Percentiles rank a stretch among this genome's conserved stretches.
Evolutionary conservation across 1,140 invertebrate species (phyloP).

Genomic region (Eurosta solidaginis): DNA sequence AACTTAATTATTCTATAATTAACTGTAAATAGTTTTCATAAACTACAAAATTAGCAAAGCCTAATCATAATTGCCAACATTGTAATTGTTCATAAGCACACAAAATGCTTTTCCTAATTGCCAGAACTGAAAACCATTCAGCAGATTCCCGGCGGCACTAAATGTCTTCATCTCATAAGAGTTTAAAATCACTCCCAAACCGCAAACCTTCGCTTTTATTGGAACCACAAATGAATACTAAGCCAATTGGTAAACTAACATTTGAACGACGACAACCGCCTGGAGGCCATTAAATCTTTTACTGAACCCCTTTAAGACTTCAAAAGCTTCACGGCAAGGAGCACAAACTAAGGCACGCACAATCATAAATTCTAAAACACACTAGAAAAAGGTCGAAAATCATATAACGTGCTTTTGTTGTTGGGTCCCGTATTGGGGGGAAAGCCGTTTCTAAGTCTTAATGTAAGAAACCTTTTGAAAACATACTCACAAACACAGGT

Average conservation of each 20-base stretch:
- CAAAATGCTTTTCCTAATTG: neutral
- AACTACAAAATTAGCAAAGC: neutral
- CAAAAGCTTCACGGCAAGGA: neutral
- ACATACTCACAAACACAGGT: neutral
- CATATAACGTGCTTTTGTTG: neutral
- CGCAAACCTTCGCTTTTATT: neutral
- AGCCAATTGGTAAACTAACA: neutral
- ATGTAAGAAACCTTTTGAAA: neutral
- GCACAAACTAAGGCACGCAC: neutral
- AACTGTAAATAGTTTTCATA: conserved; percentile 2
- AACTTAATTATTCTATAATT: conserved; percentile 6
- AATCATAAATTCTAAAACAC: neutral
- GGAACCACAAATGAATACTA: conserved; percentile 8
- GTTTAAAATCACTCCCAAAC: conserved; percentile 16
- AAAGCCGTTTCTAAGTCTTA: neutral
- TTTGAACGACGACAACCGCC: conserved; percentile 24
- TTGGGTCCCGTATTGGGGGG: neutral
- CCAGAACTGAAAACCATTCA: neutral
- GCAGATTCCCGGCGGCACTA: neutral
- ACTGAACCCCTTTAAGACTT: neutral
- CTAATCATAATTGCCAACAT: conserved; percentile 9
- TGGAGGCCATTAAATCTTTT: conserved; percentile 32
- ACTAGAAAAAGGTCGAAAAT: conserved; percentile 1
- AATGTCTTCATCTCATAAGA: conserved; percentile 22
- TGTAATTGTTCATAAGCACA: neutral